These are phyloP conservation scores for Tragelaphus oryx DNA, from an alignment of 2,797 vertebrate genomes.

Conservation along the genomic window DNA sequence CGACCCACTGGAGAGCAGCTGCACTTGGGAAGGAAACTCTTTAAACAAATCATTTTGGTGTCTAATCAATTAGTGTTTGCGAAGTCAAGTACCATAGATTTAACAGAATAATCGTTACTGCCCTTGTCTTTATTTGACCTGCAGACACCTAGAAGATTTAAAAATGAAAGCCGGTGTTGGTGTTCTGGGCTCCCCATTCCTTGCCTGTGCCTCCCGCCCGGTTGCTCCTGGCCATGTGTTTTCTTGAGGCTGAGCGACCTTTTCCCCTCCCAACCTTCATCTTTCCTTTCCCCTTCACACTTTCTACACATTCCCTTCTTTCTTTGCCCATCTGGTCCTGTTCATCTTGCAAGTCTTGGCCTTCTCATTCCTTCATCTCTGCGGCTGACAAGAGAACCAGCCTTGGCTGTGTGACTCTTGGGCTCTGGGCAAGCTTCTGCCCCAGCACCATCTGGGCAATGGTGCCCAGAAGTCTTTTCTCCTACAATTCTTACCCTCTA, in stretches of 20 bases:
- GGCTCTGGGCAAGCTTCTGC: neutral
- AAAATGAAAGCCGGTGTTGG: constrained; percentile 61
- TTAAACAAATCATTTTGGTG: constrained; percentile 77
- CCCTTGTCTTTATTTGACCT: constrained; percentile 82
- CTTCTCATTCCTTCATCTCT: neutral
- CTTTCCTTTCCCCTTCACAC: neutral
- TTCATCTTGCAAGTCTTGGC: fast-evolving
- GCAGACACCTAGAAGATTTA: constrained; percentile 73
- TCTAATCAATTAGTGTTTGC: constrained; percentile 79
- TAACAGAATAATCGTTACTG: constrained; percentile 81
- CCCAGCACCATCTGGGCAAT: neutral
- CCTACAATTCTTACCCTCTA: neutral
- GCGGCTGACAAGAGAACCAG: neutral
- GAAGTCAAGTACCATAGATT: constrained; percentile 79
- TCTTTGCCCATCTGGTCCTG: neutral
- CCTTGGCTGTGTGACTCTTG: neutral
- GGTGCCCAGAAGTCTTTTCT: neutral
- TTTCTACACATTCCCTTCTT: neutral
- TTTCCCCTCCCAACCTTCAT: neutral
- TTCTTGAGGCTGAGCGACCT: neutral
- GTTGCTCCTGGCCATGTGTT: neutral
- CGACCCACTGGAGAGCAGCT: neutral
- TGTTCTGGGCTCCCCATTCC: neutral
- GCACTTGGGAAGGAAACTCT: constrained; percentile 57
- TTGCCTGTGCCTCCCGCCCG: fast-evolving